These are phyloP conservation scores for Leptinotarsa peninsularis DNA, from an alignment of 2,888 invertebrate species.

Conservation along the genomic window DNA sequence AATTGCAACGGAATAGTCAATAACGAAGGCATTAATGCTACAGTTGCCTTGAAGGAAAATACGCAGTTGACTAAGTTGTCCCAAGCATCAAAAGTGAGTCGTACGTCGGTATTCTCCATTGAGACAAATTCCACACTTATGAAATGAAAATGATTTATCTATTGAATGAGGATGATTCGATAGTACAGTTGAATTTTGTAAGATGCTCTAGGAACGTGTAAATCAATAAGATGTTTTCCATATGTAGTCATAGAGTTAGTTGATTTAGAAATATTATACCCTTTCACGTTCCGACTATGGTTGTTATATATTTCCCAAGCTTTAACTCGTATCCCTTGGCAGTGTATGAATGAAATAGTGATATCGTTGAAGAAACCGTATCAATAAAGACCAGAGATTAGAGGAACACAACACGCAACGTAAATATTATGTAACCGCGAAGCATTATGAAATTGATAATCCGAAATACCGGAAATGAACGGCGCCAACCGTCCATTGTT, in stretches of 20 bases:
- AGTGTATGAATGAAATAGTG: conserved; percentile 24
- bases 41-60: no score
- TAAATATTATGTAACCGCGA: conserved; percentile 41
- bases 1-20: no score
- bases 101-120: no score
- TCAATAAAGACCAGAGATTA: conserved; percentile 19
- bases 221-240: no score
- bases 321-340: background rate
- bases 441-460: conserved; percentile 39
- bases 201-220: no score
- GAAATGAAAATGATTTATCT: no score
- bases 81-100: no score
- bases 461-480: conserved; percentile 42
- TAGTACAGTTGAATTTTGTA: no score
- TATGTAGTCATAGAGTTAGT: background rate
- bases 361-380: conserved; percentile 24
- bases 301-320: background rate
- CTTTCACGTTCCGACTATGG: background rate
- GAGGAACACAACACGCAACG: conserved; percentile 28
- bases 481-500: conserved; percentile 42
- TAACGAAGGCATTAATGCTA: no score
- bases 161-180: no score
- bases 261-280: background rate
- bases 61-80: no score
- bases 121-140: no score